These are phyloP conservation scores for Leucania comma DNA, from an alignment of 2,888 invertebrate species.

Conservation along the genomic window DNA sequence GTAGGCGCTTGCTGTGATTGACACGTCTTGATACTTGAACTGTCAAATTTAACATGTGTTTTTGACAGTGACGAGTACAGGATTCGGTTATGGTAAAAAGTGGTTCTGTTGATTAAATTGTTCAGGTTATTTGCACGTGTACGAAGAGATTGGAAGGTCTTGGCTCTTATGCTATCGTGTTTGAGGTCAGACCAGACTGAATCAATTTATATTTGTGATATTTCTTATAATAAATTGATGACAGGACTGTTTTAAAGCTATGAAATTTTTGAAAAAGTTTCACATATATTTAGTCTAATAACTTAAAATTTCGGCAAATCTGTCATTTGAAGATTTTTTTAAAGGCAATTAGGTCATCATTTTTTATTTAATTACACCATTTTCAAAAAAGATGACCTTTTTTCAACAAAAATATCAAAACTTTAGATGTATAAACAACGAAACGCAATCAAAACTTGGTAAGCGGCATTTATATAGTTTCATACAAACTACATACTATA, in stretches of 20 bases:
- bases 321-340: neutral
- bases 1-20: constrained; percentile 80
- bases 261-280: neutral
- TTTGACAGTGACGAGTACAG: constrained; percentile 56
- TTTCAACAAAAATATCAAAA: constrained; percentile 68
- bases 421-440: constrained; percentile 65
- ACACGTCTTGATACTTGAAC: constrained; percentile 79
- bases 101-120: constrained; percentile 41
- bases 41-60: constrained; percentile 66
- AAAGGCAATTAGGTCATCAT: neutral
- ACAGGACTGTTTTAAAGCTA: neutral
- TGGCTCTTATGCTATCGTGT: neutral
- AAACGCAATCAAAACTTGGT: constrained; percentile 86
- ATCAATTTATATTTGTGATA: neutral
- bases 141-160: constrained; percentile 1
- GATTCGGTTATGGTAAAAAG: constrained; percentile 53
- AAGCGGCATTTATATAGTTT: constrained; percentile 77
- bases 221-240: neutral
- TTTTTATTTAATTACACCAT: neutral
- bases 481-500: constrained; percentile 70
- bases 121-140: constrained; percentile 46
- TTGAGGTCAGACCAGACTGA: neutral
- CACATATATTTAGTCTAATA: neutral
- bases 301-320: neutral
- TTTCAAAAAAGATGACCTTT: neutral